Evolutionary conservation across 2,888 invertebrate genomes (phyloP).

Genomic region (Scaeva pyrastri): DNA sequence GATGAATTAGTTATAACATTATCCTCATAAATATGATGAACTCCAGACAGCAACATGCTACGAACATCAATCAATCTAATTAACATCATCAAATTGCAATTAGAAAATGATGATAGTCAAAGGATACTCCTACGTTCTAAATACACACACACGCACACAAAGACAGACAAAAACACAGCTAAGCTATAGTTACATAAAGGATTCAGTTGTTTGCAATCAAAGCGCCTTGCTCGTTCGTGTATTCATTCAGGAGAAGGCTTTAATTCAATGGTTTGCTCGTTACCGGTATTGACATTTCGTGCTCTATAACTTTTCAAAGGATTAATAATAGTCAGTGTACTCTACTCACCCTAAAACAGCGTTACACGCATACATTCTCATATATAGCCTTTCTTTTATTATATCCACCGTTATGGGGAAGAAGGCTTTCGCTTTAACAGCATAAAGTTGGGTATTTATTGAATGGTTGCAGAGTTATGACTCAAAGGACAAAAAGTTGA

Average conservation of each 20-base stretch:
- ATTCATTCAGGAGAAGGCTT: background rate
- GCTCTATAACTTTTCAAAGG: slow-evolving; percentile 8
- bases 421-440: background rate
- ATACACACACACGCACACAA: too few relatives aligned
- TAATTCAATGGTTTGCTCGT: background rate
- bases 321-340: too few relatives aligned
- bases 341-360: background rate
- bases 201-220: background rate
- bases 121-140: too few relatives aligned
- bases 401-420: background rate
- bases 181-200: background rate
- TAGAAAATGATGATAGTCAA: slow-evolving; percentile 17
- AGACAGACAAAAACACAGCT: too few relatives aligned
- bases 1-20: background rate
- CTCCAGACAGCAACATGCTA: too few relatives aligned
- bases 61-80: slow-evolving; percentile 11
- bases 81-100: slow-evolving; percentile 46
- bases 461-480: background rate
- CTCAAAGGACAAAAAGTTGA: background rate
- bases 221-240: background rate
- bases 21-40: background rate
- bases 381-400: background rate
- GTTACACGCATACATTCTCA: too few relatives aligned
- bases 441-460: too few relatives aligned
- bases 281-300: slow-evolving; percentile 15